Percentiles rank a stretch among this genome's conserved stretches.
phyloP scores from a whole-genome alignment of 1,140 invertebrate species.

The Musca vetustissima region DNA sequence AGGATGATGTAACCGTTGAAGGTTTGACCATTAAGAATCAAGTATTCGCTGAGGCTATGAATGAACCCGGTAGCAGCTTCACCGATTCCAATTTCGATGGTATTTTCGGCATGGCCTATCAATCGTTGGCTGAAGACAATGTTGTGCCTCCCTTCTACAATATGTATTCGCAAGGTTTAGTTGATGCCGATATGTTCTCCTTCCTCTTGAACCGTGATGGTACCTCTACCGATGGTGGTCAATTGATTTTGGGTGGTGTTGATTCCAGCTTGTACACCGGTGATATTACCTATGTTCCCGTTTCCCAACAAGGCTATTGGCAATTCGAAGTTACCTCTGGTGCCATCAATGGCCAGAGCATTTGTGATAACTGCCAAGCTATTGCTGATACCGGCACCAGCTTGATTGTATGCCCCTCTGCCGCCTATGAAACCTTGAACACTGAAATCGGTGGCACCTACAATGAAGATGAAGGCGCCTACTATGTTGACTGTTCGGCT shows the following conservation, averaged over 20 bases:
- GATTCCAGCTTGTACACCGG: slow-evolving; percentile 40
- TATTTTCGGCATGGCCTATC: slow-evolving; percentile 90
- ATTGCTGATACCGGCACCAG: slow-evolving; percentile 81
- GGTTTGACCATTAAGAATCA: slow-evolving; percentile 75
- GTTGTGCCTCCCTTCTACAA: slow-evolving; percentile 92
- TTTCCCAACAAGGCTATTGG: slow-evolving; percentile 52
- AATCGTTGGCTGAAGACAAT: slow-evolving; percentile 82
- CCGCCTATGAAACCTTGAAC: slow-evolving; percentile 3
- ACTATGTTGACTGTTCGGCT: slow-evolving; percentile 21
- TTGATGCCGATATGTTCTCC: slow-evolving; percentile 83
- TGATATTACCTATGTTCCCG: slow-evolving; percentile 45
- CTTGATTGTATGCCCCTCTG: slow-evolving; percentile 67
- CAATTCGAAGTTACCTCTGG: slow-evolving; percentile 45
- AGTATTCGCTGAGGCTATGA: slow-evolving; percentile 94
- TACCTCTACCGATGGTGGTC: slow-evolving; percentile 38
- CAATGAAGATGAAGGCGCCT: not conserved
- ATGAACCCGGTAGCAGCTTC: slow-evolving; percentile 86
- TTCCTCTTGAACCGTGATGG: slow-evolving; percentile 83
- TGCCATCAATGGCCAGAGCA: slow-evolving; percentile 29
- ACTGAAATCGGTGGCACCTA: slow-evolving; percentile 14
- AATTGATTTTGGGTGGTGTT: slow-evolving; percentile 49
- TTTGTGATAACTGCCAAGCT: slow-evolving; percentile 69
- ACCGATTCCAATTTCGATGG: slow-evolving; percentile 96
- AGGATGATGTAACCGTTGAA: slow-evolving; percentile 74
- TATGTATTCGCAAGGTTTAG: slow-evolving; percentile 82